Percentiles rank a stretch among this genome's conserved stretches.
Evolutionary conservation across 2,888 invertebrate genomes (phyloP).

Genomic region (Endomychus coccineus): DNA sequence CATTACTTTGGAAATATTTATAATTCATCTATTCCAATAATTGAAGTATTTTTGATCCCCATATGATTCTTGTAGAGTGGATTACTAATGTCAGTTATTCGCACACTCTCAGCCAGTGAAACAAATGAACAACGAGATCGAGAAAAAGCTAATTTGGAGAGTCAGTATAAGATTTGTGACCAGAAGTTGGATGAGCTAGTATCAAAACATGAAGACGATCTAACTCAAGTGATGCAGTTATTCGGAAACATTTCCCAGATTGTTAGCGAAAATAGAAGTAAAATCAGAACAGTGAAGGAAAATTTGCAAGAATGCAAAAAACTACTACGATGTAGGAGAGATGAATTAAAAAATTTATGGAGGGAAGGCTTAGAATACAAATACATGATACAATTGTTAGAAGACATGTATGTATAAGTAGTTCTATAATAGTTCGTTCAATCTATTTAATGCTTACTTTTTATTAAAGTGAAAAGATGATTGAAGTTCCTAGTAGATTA

Average conservation of each 20-base stretch:
- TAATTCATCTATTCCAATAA: slow-evolving; percentile 6
- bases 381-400: slow-evolving; percentile 77
- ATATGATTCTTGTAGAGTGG: slow-evolving; percentile 74
- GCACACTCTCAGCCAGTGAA: slow-evolving; percentile 88
- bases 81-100: slow-evolving; percentile 88
- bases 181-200: slow-evolving; percentile 81
- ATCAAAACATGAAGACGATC: slow-evolving; percentile 77
- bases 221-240: slow-evolving; percentile 60
- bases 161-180: slow-evolving; percentile 89
- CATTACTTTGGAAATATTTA: slow-evolving; percentile 16
- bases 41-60: slow-evolving; percentile 13
- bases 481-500: slow-evolving; percentile 64
- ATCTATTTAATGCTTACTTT: too few species aligned
- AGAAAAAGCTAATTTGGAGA: slow-evolving; percentile 88
- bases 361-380: slow-evolving; percentile 94
- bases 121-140: slow-evolving; percentile 88
- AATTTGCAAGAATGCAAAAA: slow-evolving; percentile 77
- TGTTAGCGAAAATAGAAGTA: slow-evolving; percentile 68
- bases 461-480: slow-evolving; percentile 72
- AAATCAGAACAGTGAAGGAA: slow-evolving; percentile 70
- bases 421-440: too few species aligned
- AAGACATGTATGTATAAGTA: too few species aligned
- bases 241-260: slow-evolving; percentile 70
- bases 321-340: slow-evolving; percentile 80
- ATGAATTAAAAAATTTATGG: slow-evolving; percentile 91